Percentiles rank a stretch among this genome's conserved stretches.
phyloP scores from a whole-genome alignment of 2,888 invertebrate species.

The Macrophya annulata region DNA sequence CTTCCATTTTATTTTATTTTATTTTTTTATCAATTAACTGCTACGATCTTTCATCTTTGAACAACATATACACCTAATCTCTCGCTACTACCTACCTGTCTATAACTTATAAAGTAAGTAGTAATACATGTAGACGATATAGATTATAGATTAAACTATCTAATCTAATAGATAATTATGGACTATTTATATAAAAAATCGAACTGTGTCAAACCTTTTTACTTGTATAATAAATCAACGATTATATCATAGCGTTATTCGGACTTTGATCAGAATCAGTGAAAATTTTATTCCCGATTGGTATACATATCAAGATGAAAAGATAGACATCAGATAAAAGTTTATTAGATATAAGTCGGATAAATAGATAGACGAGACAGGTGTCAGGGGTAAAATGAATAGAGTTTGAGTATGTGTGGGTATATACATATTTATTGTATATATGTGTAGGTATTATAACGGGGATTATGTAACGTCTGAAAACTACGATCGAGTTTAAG shows the following conservation, averaged over 20 bases:
- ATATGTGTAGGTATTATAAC: conserved; percentile 23
- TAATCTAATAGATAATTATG: too few relatives aligned
- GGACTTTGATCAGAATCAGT: background rate
- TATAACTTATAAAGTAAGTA: conserved; percentile 9
- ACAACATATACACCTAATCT: too few relatives aligned
- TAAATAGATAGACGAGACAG: background rate
- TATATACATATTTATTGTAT: too few relatives aligned
- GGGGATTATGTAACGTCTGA: conserved; percentile 66
- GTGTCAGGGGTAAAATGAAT: background rate
- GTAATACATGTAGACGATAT: background rate
- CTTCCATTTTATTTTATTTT: background rate
- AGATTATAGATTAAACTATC: background rate
- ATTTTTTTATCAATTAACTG: background rate
- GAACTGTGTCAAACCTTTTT: background rate
- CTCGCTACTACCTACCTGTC: background rate
- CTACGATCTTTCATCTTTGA: too few relatives aligned
- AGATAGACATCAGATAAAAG: background rate
- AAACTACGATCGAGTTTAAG: conserved; percentile 26
- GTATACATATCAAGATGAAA: background rate
- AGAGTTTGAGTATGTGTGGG: background rate
- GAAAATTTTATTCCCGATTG: background rate
- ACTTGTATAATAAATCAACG: background rate
- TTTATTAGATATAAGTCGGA: background rate
- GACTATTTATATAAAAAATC: too few relatives aligned
- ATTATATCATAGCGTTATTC: background rate